Evolutionary conservation across 2,888 invertebrate genomes (phyloP).

Genomic region (Sipha maydis): DNA sequence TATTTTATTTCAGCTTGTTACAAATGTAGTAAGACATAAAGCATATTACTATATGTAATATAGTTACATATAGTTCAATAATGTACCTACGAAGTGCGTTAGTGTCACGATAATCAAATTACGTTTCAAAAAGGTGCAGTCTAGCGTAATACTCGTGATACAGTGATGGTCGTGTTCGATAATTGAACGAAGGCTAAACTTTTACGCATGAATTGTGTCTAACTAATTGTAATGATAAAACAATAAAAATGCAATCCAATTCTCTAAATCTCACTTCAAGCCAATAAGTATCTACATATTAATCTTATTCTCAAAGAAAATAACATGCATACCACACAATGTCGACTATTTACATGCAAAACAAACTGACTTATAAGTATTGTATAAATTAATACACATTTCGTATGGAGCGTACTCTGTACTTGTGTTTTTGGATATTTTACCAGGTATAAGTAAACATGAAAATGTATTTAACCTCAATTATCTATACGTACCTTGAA

Average conservation of each 20-base stretch:
- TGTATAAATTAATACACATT: not conserved
- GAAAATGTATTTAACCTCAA: not conserved
- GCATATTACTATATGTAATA: not conserved
- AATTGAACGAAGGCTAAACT: constrained; percentile 12
- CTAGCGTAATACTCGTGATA: constrained; percentile 21
- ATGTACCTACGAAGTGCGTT: not conserved
- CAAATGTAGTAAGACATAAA: no score
- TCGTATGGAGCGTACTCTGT: not conserved
- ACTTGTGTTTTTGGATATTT: not conserved
- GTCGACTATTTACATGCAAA: not conserved
- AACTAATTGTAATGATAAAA: not conserved
- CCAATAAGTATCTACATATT: no score
- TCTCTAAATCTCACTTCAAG: no score
- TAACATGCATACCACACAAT: not conserved
- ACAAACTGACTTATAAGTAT: not conserved
- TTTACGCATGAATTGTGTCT: not conserved
- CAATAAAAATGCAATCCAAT: not conserved
- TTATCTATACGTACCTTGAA: not conserved
- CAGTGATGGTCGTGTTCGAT: constrained; percentile 29
- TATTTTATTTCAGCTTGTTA: no score
- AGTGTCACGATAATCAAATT: not conserved
- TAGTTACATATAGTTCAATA: not conserved
- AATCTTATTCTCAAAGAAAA: not conserved
- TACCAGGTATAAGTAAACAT: not conserved
- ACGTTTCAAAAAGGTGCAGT: not conserved